Conservation (phyloP, 1,140 invertebrate genomes). For the Formica selysi region DNA sequence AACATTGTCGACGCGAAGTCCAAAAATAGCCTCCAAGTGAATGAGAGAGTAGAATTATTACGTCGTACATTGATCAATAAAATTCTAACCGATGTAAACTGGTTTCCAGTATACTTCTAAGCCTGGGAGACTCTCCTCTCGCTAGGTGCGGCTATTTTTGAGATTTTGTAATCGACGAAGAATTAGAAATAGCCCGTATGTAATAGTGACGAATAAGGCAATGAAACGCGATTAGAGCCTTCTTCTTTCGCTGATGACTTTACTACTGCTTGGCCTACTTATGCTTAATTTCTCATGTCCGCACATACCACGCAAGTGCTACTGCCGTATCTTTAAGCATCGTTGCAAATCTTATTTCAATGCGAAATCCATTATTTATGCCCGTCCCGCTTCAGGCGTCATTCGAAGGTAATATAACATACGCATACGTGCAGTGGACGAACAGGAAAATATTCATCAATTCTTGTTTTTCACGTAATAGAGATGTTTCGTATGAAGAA, state of each 20-base stretch:
- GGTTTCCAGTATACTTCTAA: not conserved
- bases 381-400: not conserved
- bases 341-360: constrained; percentile 46
- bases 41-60: no score
- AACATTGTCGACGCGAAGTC: no score
- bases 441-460: not conserved
- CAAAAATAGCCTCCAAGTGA: no score
- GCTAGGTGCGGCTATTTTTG: not conserved
- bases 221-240: constrained; percentile 66
- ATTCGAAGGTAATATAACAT: not conserved
- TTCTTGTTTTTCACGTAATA: no score
- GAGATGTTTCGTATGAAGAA: not conserved
- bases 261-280: constrained; percentile 71
- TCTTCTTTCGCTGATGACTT: constrained; percentile 67
- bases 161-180: not conserved
- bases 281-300: constrained; percentile 70
- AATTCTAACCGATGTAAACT: not conserved
- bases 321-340: not conserved
- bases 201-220: constrained; percentile 55
- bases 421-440: not conserved
- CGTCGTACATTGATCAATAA: no score
- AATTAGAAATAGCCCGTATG: constrained; percentile 31
- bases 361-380: constrained; percentile 47
- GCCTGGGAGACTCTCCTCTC: no score
- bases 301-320: constrained; percentile 47